Percentiles rank a stretch among this genome's conserved stretches.
These are phyloP conservation scores for Steatornis caripensis DNA, from an alignment of 2,113 vertebrate genomes.

Conservation along the genomic window DNA sequence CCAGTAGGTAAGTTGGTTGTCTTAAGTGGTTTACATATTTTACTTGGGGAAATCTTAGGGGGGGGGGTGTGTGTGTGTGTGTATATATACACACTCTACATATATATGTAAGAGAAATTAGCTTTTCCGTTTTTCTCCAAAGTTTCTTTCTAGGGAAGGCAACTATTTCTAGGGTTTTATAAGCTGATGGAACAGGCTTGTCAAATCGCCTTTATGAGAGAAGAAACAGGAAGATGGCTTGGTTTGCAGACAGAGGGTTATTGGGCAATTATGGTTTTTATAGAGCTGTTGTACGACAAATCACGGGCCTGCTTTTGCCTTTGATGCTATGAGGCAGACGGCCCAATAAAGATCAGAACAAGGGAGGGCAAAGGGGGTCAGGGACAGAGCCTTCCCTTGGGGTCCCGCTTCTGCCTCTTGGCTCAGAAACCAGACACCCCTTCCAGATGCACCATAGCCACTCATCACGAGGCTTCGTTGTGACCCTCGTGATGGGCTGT, in stretches of 20 bases:
- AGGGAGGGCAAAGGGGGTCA: conserved; percentile 74
- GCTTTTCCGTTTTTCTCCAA: not conserved
- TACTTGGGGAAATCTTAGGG: not conserved
- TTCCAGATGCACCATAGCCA: conserved; percentile 8
- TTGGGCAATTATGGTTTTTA: conserved; percentile 81
- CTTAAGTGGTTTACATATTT: not conserved
- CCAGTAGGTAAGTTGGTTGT: not conserved
- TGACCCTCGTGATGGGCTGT: not conserved
- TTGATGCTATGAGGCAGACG: conserved; percentile 75
- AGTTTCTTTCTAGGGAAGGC: conserved; percentile 56
- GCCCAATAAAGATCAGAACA: conserved; percentile 81
- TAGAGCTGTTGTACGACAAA: conserved; percentile 78
- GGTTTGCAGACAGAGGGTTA: conserved; percentile 78
- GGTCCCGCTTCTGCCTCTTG: conserved; percentile 67
- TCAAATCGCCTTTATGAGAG: conserved; percentile 78
- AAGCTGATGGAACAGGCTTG: conserved; percentile 75
- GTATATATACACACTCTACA: not conserved
- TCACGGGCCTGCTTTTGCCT: conserved; percentile 72
- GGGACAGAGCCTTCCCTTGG: conserved; percentile 64
- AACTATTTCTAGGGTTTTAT: conserved; percentile 68
- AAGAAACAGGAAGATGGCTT: conserved; percentile 81
- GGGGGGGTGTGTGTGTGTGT: not conserved
- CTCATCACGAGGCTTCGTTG: not conserved
- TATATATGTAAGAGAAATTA: not conserved
- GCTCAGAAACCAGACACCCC: conserved; percentile 57